phyloP scores from a whole-genome alignment of 2,113 vertebrate genomes.

The Sorex fumeus region DNA sequence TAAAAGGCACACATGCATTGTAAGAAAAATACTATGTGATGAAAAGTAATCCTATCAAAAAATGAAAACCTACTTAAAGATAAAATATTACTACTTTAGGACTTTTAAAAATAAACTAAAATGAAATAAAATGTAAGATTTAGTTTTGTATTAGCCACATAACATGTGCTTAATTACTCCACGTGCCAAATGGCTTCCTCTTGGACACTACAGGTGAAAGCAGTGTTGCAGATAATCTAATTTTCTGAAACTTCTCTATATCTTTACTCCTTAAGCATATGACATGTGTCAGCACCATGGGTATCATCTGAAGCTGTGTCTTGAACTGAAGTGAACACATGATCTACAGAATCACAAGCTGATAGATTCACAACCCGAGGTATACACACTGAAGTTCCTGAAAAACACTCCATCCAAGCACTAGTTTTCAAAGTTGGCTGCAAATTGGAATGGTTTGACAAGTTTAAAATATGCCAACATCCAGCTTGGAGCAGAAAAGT shows the following conservation, averaged over 20 bases:
- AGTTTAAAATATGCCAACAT: background rate
- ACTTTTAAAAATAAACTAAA: constrained; percentile 26
- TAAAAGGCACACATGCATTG: background rate
- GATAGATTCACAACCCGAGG: background rate
- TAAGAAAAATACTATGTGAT: background rate
- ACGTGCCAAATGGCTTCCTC: background rate
- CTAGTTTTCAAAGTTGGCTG: background rate
- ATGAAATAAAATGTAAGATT: background rate
- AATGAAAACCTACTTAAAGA: background rate
- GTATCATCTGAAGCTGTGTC: accelerated
- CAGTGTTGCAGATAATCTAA: background rate
- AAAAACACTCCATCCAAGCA: background rate
- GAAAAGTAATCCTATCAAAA: background rate
- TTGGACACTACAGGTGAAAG: background rate
- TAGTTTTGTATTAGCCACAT: background rate
- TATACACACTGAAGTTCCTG: background rate
- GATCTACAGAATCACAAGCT: background rate
- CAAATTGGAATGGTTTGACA: background rate
- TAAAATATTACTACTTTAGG: background rate
- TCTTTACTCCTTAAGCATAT: too few relatives aligned
- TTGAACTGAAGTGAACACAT: background rate
- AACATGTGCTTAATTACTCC: background rate
- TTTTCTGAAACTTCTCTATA: too few relatives aligned
- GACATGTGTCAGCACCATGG: background rate
- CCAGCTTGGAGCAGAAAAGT: background rate